Conservation (phyloP, 2,888 invertebrate genomes). For the Myopa tessellatipennis region DNA sequence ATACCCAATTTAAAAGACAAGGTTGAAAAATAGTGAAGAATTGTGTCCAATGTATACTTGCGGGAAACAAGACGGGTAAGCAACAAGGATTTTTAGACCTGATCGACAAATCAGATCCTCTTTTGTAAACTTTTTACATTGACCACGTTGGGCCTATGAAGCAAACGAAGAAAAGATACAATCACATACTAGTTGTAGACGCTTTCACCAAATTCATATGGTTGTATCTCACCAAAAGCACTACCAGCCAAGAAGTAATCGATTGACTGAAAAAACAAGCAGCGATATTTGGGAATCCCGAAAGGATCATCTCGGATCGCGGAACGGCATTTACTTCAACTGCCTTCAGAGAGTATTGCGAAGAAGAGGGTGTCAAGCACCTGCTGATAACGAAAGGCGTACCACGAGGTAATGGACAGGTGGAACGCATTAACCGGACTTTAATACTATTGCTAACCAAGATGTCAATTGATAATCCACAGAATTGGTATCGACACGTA, state of each 20-base stretch:
- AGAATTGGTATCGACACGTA: neutral
- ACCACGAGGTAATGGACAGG: slow-evolving; percentile 55
- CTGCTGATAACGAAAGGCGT: slow-evolving; percentile 49
- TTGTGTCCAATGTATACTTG: slow-evolving; percentile 14
- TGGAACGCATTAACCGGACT: slow-evolving; percentile 51
- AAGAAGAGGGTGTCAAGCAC: slow-evolving; percentile 7
- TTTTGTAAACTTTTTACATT: slow-evolving; percentile 47
- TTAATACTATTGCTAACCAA: slow-evolving; percentile 7
- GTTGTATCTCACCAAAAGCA: no score
- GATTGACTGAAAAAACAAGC: no score
- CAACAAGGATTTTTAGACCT: slow-evolving; percentile 12
- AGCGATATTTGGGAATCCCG: slow-evolving; percentile 15
- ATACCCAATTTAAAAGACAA: neutral
- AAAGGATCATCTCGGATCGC: slow-evolving; percentile 18
- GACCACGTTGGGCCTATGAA: slow-evolving; percentile 61
- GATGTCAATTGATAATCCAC: slow-evolving; percentile 16
- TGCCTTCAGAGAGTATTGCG: slow-evolving; percentile 13
- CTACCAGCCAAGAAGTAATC: no score
- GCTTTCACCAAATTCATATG: no score
- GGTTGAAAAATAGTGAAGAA: slow-evolving; percentile 3
- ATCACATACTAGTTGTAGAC: no score
- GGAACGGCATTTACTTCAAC: slow-evolving; percentile 28
- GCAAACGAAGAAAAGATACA: slow-evolving; percentile 55
- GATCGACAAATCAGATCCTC: slow-evolving; percentile 1
- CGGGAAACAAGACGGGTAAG: neutral